A percentile compares a stretch with the other conserved stretches of the same genome.
Conservation (phyloP, 2,888 invertebrate species). For the Thera obeliscata region DNA sequence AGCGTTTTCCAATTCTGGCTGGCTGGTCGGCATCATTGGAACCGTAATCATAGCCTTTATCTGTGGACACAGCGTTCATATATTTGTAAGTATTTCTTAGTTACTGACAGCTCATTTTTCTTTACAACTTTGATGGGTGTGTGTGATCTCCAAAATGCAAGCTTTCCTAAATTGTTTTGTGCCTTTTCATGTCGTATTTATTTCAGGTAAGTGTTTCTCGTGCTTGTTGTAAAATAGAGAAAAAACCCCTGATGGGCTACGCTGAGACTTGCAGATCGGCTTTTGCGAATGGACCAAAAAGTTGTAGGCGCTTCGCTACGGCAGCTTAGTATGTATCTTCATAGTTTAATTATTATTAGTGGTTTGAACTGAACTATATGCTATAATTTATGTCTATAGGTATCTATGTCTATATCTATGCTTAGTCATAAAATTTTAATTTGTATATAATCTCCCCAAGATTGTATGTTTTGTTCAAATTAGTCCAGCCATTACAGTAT, state of each 20-base stretch:
- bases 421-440: no score
- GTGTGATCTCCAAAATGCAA: no score
- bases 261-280: conserved; percentile 86
- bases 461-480: no score
- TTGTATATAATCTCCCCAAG: no score
- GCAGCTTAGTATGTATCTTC: conserved; percentile 72
- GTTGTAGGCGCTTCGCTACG: conserved; percentile 71
- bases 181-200: no score
- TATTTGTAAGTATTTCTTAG: conserved; percentile 68
- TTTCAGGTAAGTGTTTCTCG: conserved; percentile 73
- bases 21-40: conserved; percentile 86
- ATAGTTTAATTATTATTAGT: no score
- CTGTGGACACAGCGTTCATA: conserved; percentile 77
- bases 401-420: no score
- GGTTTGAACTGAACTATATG: no score
- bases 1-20: conserved; percentile 88
- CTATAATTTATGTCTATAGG: no score
- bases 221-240: conserved; percentile 73
- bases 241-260: conserved; percentile 82
- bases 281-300: conserved; percentile 84
- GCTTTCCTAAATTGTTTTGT: no score
- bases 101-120: background rate
- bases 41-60: conserved; percentile 72
- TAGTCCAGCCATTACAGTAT: no score
- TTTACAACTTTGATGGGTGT: no score